Base-by-base conservation (phyloP, 2,888 invertebrate genomes). In the Helleia helle region DNA sequence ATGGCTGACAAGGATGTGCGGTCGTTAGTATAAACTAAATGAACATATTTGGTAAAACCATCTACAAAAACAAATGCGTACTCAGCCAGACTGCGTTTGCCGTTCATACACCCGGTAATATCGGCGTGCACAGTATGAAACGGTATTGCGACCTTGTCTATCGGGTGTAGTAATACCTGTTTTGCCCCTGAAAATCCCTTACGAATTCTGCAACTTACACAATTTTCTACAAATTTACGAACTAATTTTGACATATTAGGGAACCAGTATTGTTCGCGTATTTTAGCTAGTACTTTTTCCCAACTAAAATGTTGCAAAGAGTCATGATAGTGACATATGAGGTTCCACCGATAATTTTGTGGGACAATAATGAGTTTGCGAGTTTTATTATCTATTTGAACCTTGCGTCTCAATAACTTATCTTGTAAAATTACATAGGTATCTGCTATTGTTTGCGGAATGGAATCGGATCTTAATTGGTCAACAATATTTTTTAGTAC, bases 251-350 rank as follows among this genome's bases (percentile, higher is more conserved):
- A 30, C 46, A 52, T 52, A 25, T 48, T 43, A 1, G 48, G n/a
- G 14, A 52, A 50, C 46, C 51, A 48, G 18, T 42, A 51, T 13
- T 47, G 42, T 28, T 49, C 45, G 1, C 44, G n/a, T 34, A 49
- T 12, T 42, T 52, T 50, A 13, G 6, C 30, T 1, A 49, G 24
- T 0, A 36, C 36, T 9, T 47, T 49, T 36, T 49, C 41, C 40
- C 49, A 49, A 4, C 47, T 12, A 13, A 46, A 41, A 38, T 46
- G 42, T 12, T 41, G 31, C 8, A 46, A 25, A n/a, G n/a, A n/a
- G n/a, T n/a, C n/a, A n/a, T n/a, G n/a, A n/a, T n/a, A n/a, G n/a
- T n/a, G n/a, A n/a, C n/a, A n/a, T 1, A 30, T 43, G 44, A 25
- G 15, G 22, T 17, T 44, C 44, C 44, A 44, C 8, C 44, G 8